Base-by-base conservation (phyloP, 2,797 vertebrate genomes). In the Clarias laeviceps region DNA sequence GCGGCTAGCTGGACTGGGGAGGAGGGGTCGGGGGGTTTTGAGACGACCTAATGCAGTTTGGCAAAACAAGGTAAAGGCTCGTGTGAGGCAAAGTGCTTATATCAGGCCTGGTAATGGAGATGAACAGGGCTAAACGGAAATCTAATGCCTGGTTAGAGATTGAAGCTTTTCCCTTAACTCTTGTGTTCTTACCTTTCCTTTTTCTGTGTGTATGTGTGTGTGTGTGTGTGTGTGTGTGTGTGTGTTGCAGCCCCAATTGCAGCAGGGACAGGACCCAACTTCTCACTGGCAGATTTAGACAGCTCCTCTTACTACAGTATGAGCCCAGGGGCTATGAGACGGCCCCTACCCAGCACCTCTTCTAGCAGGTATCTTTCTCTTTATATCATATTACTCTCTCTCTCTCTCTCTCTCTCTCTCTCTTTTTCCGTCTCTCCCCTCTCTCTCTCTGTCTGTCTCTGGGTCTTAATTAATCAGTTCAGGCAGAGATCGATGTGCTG, bases 231-330 rank as follows among this genome's bases (percentile, higher is more conserved):
- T 84, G 68, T 85, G 27, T 82, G 18, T 45, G 66, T 87, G 56
- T 85, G 83, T 93, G 90, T 92, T 87, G 90, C 87, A 99, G 98
- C 97, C 84, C 98, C 98, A 12, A 99, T 99, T 89, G 98, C 98
- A 85, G 97, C 97, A 92, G 97, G 98, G 91, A 98, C 97, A 69
- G 98, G 97, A 88, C 98, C 98, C 82, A 99, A 99, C 94, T 99
- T 99, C 93, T 98, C 98, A 78, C 93, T 99, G 95, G 97, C 97
- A 20, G 98, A 99, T 93, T 95, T 99, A 96, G 98, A 99, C 96
- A 98, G 97, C 95, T 98, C 97, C 91, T 98, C 98, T 77, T 99
- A 99, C 94, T 99, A 99, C 96, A 98, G 97, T 95, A 98, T 99
- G 98, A 99, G 98, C 91, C 98, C 98, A 34, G 98, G 98, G 93